Base-by-base conservation (phyloP, 2,888 invertebrate species). In the Leucoptera coffeella region DNA sequence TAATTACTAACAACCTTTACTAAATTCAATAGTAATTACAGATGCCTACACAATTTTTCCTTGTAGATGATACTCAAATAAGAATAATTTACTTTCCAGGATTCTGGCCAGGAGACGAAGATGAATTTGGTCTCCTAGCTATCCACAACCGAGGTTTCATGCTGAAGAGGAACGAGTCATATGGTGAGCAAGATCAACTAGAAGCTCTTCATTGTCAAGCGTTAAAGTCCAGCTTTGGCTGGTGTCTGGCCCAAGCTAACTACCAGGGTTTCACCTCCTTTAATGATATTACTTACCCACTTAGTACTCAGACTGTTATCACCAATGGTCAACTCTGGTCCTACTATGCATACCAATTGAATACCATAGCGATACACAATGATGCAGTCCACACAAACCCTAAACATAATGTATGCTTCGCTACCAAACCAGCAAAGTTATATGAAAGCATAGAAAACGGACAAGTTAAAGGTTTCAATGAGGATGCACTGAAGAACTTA, bases 281-380 rank as follows among this genome's bases (percentile, higher is more conserved):
- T 47, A 86, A 88, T 39, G 96, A 97, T 37, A 41, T 95, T 11
- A 91, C 89, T 1, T 93, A 94, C 50, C 97, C 99, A 0, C 53
- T 96, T 29, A 79, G 83, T 1, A 85, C 89, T 3, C 96, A 97
- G 74, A 82, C 86, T 10, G 67, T 93, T 9, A 73, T 95, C 20
- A 90, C 93, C 1, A 85, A 97, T 58, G 96, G 97, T 0, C 78
- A 85, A 36, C 48, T 75, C 3, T 93, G 89, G 81, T 85, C 86
- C 1, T 85, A 96, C 36, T 88, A 84, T 45, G 76, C 82, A 9
- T 97, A 95, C 49, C 97, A 99, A 53, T 57, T 99, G 30, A 99
- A 99, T 50, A 95, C 93, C 1, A 73, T 80, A 17, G 45, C 77
- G 9, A 54, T 87, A 38, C 78, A 86, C 41, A 61, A 75, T 15